These are phyloP conservation scores for Plecturocebus donacophilus DNA, from an alignment of 2,113 vertebrate species.

Conservation along the genomic window DNA sequence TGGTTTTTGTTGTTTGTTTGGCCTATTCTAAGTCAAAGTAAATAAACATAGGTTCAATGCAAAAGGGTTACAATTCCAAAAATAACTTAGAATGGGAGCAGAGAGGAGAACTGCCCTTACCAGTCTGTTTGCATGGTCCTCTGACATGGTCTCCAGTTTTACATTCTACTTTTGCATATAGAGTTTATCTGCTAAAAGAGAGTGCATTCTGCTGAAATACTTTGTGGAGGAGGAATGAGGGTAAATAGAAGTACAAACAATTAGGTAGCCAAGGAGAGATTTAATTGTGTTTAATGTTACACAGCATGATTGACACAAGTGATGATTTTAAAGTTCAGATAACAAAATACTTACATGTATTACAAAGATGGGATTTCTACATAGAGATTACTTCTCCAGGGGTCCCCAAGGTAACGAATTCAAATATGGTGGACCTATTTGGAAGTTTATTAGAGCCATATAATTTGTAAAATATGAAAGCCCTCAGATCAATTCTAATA, in stretches of 20 bases:
- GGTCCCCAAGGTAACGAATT: not conserved
- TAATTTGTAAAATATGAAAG: slow-evolving; percentile 2
- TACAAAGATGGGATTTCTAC: slow-evolving; percentile 62
- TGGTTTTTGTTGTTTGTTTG: not conserved
- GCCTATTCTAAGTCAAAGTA: not conserved
- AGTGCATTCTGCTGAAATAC: slow-evolving; percentile 47
- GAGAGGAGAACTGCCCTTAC: slow-evolving; percentile 28
- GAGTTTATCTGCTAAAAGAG: slow-evolving; percentile 50
- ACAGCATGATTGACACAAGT: slow-evolving; percentile 57
- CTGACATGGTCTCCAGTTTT: slow-evolving; percentile 47
- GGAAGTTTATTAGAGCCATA: not conserved
- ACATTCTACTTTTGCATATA: slow-evolving; percentile 37
- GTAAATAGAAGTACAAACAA: slow-evolving; percentile 36
- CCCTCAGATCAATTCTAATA: not conserved
- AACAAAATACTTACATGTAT: slow-evolving; percentile 80
- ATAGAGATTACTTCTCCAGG: not conserved
- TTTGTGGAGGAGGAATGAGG: slow-evolving; percentile 34
- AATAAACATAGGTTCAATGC: not conserved
- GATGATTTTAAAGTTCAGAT: slow-evolving; percentile 52
- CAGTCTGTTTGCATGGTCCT: not conserved
- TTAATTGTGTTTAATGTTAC: slow-evolving; percentile 74
- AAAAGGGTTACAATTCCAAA: slow-evolving; percentile 12
- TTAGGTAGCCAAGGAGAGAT: slow-evolving; percentile 62
- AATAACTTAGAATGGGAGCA: not conserved
- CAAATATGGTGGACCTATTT: not conserved